A percentile compares a stretch with the other conserved stretches of the same genome.
Evolutionary conservation across 1,140 invertebrate species (phyloP).

Genomic region (Panagrolaimus sp.): DNA sequence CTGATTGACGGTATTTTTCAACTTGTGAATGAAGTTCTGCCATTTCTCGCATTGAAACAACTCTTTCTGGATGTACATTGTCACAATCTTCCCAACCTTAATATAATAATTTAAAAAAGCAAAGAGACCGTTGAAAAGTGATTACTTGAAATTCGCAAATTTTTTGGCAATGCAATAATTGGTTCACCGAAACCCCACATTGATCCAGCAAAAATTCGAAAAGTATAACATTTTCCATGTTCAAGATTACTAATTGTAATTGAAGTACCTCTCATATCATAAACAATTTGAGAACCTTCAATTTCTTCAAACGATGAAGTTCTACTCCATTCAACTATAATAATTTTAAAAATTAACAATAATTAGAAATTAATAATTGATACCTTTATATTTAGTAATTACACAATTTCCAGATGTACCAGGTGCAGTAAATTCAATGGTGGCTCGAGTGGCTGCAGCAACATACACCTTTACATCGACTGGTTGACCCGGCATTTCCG

Average conservation of each 20-base stretch:
- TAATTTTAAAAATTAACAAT: neutral
- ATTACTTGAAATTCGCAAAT: conserved; percentile 32
- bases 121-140: neutral
- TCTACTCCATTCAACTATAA: conserved; percentile 40
- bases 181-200: conserved; percentile 33
- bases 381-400: conserved; percentile 26
- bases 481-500: conserved; percentile 26
- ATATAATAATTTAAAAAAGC: neutral
- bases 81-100: conserved; percentile 33
- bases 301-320: conserved; percentile 23
- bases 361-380: neutral
- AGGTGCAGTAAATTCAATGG: conserved; percentile 24
- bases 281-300: conserved; percentile 28
- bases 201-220: conserved; percentile 32
- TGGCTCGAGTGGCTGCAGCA: conserved; percentile 15
- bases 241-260: conserved; percentile 24
- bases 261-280: conserved; percentile 23
- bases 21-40: conserved; percentile 81
- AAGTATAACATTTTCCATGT: conserved; percentile 31
- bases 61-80: conserved; percentile 14
- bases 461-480: conserved; percentile 27
- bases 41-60: conserved; percentile 68
- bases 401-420: conserved; percentile 8
- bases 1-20: conserved; percentile 67
- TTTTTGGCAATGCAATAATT: conserved; percentile 20